Evolutionary conservation across 2,113 vertebrate genomes (phyloP).

Genomic region (Lasiurus borealis): DNA sequence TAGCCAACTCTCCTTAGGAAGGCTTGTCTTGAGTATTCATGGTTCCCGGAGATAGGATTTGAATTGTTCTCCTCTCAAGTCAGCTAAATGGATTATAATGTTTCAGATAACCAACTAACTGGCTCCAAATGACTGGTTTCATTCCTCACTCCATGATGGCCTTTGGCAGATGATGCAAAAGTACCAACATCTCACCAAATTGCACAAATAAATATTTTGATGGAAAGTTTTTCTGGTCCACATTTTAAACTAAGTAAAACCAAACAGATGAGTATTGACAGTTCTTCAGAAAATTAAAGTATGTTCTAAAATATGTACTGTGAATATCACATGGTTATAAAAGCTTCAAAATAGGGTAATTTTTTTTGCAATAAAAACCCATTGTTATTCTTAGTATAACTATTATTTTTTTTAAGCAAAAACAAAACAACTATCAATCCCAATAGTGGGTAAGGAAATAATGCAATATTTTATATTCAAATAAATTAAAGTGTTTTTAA

Average conservation of each 20-base stretch:
- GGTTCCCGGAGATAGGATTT: background rate
- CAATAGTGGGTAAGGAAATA: background rate
- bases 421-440: background rate
- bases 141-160: background rate
- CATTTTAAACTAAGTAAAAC: slow-evolving; percentile 56
- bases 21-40: background rate
- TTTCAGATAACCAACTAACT: background rate
- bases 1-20: slow-evolving; percentile 26
- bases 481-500: background rate
- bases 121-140: background rate
- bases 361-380: background rate
- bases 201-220: slow-evolving; percentile 6
- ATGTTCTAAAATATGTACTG: slow-evolving; percentile 10
- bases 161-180: background rate
- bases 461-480: background rate
- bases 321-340: background rate
- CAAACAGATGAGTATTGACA: background rate
- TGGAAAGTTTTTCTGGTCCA: slow-evolving; percentile 16
- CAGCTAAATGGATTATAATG: background rate
- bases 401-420: background rate
- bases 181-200: background rate
- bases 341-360: background rate
- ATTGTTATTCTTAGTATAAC: background rate
- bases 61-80: slow-evolving; percentile 31
- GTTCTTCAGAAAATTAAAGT: slow-evolving; percentile 1